phyloP scores from a whole-genome alignment of 2,888 invertebrate species.

The Lithophane ornitopus region DNA sequence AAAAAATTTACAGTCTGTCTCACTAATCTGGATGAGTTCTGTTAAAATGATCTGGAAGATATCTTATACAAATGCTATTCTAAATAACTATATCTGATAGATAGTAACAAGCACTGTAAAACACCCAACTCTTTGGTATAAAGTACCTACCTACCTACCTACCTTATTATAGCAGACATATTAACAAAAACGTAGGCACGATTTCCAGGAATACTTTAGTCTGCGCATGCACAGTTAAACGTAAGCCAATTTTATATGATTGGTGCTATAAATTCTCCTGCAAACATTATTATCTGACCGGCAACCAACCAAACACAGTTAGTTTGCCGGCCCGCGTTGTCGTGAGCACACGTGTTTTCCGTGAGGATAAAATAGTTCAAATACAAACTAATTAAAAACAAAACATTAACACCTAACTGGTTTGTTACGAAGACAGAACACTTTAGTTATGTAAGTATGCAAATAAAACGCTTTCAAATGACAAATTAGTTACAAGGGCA shows the following conservation, averaged over 20 bases:
- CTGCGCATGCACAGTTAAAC: constrained; percentile 33
- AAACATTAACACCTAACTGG: constrained; percentile 7
- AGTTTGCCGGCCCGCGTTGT: constrained; percentile 36
- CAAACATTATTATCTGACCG: constrained; percentile 28
- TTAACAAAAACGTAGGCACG: constrained; percentile 10
- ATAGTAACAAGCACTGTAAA: background rate
- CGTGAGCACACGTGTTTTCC: constrained; percentile 26
- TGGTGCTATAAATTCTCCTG: constrained; percentile 22
- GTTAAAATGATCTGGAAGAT: background rate
- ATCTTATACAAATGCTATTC: background rate
- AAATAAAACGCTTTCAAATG: constrained; percentile 18
- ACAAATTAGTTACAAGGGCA: constrained; percentile 19
- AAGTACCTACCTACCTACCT: background rate
- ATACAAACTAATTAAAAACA: constrained; percentile 8
- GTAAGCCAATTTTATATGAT: constrained; percentile 47
- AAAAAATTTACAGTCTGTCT: background rate
- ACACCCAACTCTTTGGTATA: background rate
- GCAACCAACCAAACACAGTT: background rate
- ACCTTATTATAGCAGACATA: background rate
- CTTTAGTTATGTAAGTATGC: constrained; percentile 50
- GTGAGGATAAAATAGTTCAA: constrained; percentile 3
- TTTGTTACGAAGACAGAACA: constrained; percentile 26
- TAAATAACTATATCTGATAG: background rate
- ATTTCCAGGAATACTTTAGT: constrained; percentile 30
- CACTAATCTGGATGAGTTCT: background rate